Conservation (phyloP, 2,888 invertebrate genomes). For the Bibio marci region DNA sequence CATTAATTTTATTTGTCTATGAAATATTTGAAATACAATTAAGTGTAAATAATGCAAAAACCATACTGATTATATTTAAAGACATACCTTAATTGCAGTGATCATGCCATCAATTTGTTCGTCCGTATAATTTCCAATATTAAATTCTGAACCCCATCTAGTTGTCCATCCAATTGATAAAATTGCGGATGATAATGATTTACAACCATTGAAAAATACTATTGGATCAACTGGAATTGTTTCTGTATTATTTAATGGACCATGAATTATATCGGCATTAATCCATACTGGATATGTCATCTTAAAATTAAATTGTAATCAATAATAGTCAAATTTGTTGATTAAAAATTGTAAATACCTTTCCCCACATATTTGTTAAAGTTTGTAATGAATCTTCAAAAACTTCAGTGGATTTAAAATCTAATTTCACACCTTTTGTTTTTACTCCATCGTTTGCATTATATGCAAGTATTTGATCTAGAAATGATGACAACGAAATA, state of each 20-base stretch:
- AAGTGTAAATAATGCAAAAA: slow-evolving; percentile 1
- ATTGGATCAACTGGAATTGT: slow-evolving; percentile 42
- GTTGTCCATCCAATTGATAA: slow-evolving; percentile 82
- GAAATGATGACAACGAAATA: slow-evolving; percentile 54
- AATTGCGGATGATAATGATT: slow-evolving; percentile 41
- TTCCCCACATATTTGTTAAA: slow-evolving; percentile 23
- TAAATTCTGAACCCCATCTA: slow-evolving; percentile 34
- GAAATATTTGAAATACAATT: neutral
- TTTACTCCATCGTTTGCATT: slow-evolving; percentile 27
- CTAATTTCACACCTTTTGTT: slow-evolving; percentile 71
- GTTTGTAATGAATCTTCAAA: slow-evolving; percentile 39
- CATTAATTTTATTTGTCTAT: slow-evolving; percentile 16
- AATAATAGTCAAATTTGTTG: neutral
- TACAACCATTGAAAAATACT: slow-evolving; percentile 42
- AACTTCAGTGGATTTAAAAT: slow-evolving; percentile 68
- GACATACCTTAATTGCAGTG: slow-evolving; percentile 34
- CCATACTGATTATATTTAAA: too few species aligned
- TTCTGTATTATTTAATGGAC: slow-evolving; percentile 45
- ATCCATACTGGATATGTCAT: slow-evolving; percentile 61
- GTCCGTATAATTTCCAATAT: slow-evolving; percentile 39
- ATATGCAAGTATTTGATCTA: slow-evolving; percentile 37
- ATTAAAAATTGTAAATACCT: slow-evolving; percentile 20
- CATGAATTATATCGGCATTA: slow-evolving; percentile 65
- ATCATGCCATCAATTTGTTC: slow-evolving; percentile 54
- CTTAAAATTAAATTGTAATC: slow-evolving; percentile 28